Base-by-base conservation (phyloP, 2,888 invertebrate species). In the Polydrusus pterygomalis region DNA sequence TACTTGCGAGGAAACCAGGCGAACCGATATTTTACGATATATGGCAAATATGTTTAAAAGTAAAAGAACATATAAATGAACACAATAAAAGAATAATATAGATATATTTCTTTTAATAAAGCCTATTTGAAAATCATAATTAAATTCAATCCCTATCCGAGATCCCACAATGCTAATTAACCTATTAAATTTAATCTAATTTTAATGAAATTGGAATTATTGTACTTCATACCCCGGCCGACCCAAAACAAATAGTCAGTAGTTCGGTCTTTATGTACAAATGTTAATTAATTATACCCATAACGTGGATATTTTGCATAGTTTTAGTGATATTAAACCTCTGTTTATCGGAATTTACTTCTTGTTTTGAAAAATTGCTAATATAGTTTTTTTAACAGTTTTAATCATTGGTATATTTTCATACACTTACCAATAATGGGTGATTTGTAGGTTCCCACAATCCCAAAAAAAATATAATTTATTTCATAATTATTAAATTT, bases 161-260 rank as follows among this genome's bases (percentile, higher is more conserved):
- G 47, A 60, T 60, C 69, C 25, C 69, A 70, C 58, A 70, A 58
- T 70, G 56, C 58, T 70, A 70, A 70, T 70, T 54, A 70, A 70
- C 58, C 69, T 34, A 70, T 70, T 60, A 70, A 70, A 60, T 70
- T 70, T 70, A 70, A 70, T 70, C 45, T 45, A 60, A 70, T 70
- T 58, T 25, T 38, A 43, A 60, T 70, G 69, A 70, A 56, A 56
- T 56, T 56, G 56, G 56, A 47, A 47, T 47, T 45, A 47, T 47
- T 45, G 69, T 70, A 25, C 58, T 65, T 58, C 30, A 40, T 56
- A 54, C 34, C 69, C 15, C 56, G 15, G 34, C 56, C 34, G 56
- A 56, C n/a, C 56, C 30, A 70, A 70, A 70, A 70, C 69, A 70
- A 70, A 70, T 60, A 70, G 40, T 45, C 15, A n/a, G 20, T 58